Evolutionary conservation across 2,113 vertebrate genomes (phyloP), one percentile per base, ranked within the genome.

Genomic region (Nyctibius bracteatus): DNA sequence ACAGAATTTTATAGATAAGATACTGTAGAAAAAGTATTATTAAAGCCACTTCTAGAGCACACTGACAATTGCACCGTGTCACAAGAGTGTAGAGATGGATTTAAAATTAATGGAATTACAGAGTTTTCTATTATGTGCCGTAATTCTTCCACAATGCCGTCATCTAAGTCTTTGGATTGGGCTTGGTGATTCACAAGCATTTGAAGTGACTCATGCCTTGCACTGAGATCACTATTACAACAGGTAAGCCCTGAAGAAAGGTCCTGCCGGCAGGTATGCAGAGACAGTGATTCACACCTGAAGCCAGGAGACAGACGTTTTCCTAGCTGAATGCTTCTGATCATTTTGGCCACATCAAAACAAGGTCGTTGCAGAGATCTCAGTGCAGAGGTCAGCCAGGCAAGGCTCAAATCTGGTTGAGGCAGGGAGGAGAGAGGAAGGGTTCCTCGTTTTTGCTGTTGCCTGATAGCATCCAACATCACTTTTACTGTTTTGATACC

Each of bases 171-270:
- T 83, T 57, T 3, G 5, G 39, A 59, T 25, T 28, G 44, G 46
- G 49, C 37, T 35, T 24, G 39, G 33, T 88, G 85, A 73, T 51
- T 94, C 79, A 85, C 23, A 35, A 27, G 30, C 41, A 30, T 59
- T 95, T 74, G 35, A 90, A 92, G 17, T 95, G 90, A 96, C 59
- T 96, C 92, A 96, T 12, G 30, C 39, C 55, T 96, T 94, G 92
- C 94, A 63, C 80, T 96, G 94, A 96, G 67, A 81, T 96, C 88
- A 95, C 59, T 55, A 52, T 27, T 55, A 74, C 35, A 47, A 59
- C 83, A 90, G 82, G 88, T 95, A 84, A 92, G 59, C 72, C 13
- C 43, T 43, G 65, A 55, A 81, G 86, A 86, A 94, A 90, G 75
- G 72, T 90, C 55, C 72, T 92, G 46, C 90, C 13, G n/a, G 83